Conservation (phyloP, 2,797 vertebrate species). For the Darevskia mixta region DNA sequence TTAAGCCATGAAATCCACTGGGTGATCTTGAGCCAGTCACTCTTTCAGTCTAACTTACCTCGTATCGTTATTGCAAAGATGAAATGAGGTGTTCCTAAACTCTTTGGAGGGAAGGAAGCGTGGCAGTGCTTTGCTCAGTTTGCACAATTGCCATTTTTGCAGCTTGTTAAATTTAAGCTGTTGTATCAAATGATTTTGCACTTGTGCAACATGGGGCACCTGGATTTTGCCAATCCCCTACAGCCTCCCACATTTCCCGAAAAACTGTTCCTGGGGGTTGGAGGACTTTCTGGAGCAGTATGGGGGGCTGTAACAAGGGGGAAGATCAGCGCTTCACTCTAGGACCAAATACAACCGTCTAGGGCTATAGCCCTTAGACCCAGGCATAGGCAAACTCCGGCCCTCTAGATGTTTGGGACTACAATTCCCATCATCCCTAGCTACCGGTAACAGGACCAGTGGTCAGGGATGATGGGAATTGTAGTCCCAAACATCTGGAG, state of each 20-base stretch:
- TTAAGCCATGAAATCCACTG: neutral
- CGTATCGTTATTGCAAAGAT: neutral
- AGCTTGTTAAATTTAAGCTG: neutral
- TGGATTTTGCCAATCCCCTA: neutral
- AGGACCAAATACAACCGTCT: neutral
- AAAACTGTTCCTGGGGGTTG: neutral
- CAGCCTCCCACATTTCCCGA: neutral
- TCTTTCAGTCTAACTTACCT: neutral
- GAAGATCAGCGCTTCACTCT: neutral
- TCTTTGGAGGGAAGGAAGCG: neutral
- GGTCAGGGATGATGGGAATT: no score
- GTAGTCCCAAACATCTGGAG: no score
- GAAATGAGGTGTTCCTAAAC: neutral
- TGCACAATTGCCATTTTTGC: neutral
- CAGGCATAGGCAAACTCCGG: no score
- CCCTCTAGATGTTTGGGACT: no score
- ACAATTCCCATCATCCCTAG: no score
- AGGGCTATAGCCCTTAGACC: no score
- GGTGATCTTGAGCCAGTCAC: neutral
- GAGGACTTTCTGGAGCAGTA: neutral
- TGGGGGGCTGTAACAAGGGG: neutral
- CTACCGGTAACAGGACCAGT: no score
- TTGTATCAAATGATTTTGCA: neutral
- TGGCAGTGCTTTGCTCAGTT: neutral
- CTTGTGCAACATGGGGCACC: neutral